Evolutionary conservation across 2,888 invertebrate species (phyloP), one percentile per base, ranked within the genome.

Genomic region (Osmoderma eremita): DNA sequence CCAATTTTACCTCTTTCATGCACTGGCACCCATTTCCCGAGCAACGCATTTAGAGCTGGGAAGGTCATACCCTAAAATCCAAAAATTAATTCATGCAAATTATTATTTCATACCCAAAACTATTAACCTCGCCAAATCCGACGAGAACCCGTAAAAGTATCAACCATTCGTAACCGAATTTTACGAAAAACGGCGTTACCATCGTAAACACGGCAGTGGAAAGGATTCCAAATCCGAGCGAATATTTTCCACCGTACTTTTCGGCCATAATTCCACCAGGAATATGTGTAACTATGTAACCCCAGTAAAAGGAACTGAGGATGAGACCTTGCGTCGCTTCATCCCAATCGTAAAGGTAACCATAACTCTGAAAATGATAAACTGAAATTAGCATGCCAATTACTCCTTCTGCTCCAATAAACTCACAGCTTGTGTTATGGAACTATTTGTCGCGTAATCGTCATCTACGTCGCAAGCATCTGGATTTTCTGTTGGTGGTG

Each of bases 191-290:
- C 0, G 95, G 95, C 0, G 95, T 94, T 1, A 95, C 76, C 2
- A 95, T 77, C 0, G 94, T 94, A 74, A 95, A 91, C 10, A 94
- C 78, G 0, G 93, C 93, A 0, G 95, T 94, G 8, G 91, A 90
- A 1, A 95, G 82, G 15, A 95, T 90, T 42, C 95, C 95, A 62
- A 93, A 83, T 0, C 92, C 92, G 30, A 94, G 84, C 0, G 93
- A 88, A 83, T 93, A 91, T 80, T 95, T 95, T 17, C 94, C 95
- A 18, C 95, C 95, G 71, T 92, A 92, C 71, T 87, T 87, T 75
- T 93, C 93, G 0, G 94, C 91, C 39, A 95, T 77, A 61, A 91
- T 84, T 64, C 93, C 94, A 48, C 94, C 94, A 0, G 94, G 94
- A 18, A 95, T 80, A 77, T 94, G 94, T 0, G 93, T 93, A 0